These are phyloP conservation scores for Drosophila pegasa DNA, from an alignment of 2,888 invertebrate species.

Conservation along the genomic window DNA sequence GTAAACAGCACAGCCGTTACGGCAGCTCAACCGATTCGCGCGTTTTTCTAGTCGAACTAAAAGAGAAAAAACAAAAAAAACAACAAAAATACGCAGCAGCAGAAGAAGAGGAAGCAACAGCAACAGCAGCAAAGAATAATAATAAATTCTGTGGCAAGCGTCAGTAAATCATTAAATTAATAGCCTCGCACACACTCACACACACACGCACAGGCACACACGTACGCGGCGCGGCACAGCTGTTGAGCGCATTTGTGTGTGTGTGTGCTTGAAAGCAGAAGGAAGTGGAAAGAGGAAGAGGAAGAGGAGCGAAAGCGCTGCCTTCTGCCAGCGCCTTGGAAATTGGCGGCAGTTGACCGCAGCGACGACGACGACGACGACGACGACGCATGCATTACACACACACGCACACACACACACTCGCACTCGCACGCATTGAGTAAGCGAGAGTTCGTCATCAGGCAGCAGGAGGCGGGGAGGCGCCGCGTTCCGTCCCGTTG, in stretches of 20 bases:
- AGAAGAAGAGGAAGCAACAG: slow-evolving; percentile 13
- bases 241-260: slow-evolving; percentile 45
- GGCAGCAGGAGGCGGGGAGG: slow-evolving; percentile 26
- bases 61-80: no score
- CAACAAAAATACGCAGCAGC: slow-evolving; percentile 16
- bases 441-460: slow-evolving; percentile 70
- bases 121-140: slow-evolving; percentile 38
- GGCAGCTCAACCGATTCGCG: slow-evolving; percentile 28
- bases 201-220: slow-evolving; percentile 16
- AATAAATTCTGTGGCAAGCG: slow-evolving; percentile 73
- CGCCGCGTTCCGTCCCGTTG: slow-evolving; percentile 39
- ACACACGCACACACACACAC: slow-evolving; percentile 34
- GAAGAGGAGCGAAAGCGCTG: slow-evolving; percentile 32
- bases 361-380: slow-evolving; percentile 50
- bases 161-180: slow-evolving; percentile 81
- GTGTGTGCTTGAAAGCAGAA: slow-evolving; percentile 51
- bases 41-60: slow-evolving; percentile 55
- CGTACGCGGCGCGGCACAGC: slow-evolving; percentile 39
- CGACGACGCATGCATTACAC: slow-evolving; percentile 49
- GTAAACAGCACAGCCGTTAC: slow-evolving; percentile 37
- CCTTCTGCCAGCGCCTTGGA: slow-evolving; percentile 45
- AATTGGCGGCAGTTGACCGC: slow-evolving; percentile 79
- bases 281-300: slow-evolving; percentile 27
- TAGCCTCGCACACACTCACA: slow-evolving; percentile 53
- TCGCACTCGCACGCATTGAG: slow-evolving; percentile 38